Conservation (phyloP, 2,113 vertebrate species). For the Montifringilla adamsi region DNA sequence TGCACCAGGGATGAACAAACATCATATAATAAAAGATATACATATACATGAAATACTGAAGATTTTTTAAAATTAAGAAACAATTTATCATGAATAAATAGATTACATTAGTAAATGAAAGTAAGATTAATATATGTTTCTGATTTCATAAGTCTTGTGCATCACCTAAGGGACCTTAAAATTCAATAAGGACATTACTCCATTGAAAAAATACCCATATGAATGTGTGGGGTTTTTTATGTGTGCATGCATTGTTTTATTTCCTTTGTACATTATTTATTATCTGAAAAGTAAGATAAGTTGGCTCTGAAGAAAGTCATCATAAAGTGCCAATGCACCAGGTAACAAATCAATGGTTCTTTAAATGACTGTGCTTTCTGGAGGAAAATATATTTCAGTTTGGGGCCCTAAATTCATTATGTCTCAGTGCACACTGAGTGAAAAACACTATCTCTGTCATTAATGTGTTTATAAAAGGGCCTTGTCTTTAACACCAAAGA, state of each 20-base stretch:
- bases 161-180: neutral
- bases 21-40: neutral
- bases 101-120: neutral
- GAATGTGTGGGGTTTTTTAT: neutral
- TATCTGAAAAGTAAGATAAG: constrained; percentile 42
- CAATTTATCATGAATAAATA: neutral
- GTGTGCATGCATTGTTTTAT: neutral
- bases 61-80: neutral
- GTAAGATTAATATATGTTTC: constrained; percentile 5
- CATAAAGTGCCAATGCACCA: constrained; percentile 48
- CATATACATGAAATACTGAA: neutral
- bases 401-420: constrained; percentile 62
- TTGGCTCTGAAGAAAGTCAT: constrained; percentile 18
- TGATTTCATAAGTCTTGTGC: neutral
- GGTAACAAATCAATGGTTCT: constrained; percentile 61
- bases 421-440: constrained; percentile 30
- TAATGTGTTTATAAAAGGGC: constrained; percentile 67
- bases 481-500: constrained; percentile 35
- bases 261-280: constrained; percentile 55
- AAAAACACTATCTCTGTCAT: constrained; percentile 60
- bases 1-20: neutral
- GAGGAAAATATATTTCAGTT: constrained; percentile 60
- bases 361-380: constrained; percentile 51
- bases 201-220: neutral
- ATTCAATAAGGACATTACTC: neutral